Conservation (phyloP, 2,888 invertebrate species). For the Lissocephala sabroskyi region DNA sequence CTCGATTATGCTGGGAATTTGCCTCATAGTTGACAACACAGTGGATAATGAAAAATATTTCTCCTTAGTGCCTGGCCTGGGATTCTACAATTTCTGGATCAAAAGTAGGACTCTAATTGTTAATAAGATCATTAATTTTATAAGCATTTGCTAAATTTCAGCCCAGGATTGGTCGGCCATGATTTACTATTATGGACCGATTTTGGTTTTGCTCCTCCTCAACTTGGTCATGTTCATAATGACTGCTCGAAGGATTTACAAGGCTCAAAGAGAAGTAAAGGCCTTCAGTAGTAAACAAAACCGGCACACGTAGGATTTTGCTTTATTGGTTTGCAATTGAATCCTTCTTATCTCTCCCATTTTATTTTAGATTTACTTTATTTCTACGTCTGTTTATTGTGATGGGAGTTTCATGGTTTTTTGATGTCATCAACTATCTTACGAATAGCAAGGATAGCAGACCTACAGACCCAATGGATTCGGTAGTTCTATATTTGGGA, state of each 20-base stretch:
- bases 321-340: neutral
- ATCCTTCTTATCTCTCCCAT: too few relatives aligned
- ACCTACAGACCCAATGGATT: too few relatives aligned
- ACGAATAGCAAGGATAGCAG: conserved; percentile 8
- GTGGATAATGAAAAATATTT: too few relatives aligned
- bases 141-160: conserved; percentile 13
- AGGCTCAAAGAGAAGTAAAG: conserved; percentile 49
- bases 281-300: conserved; percentile 41
- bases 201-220: conserved; percentile 56
- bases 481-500: too few relatives aligned
- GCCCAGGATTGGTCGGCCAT: conserved; percentile 55
- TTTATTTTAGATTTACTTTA: conserved; percentile 80
- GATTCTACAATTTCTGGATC: conserved; percentile 75
- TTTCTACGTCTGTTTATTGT: conserved; percentile 87
- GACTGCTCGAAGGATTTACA: conserved; percentile 59
- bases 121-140: neutral
- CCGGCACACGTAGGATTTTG: conserved; percentile 19
- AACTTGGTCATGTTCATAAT: conserved; percentile 61
- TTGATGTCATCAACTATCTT: conserved; percentile 84
- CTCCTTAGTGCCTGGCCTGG: conserved; percentile 77
- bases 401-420: conserved; percentile 88
- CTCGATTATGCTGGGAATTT: too few relatives aligned
- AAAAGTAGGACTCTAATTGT: conserved; percentile 71
- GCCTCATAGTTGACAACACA: too few relatives aligned
- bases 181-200: conserved; percentile 64